These are phyloP conservation scores for Pseudochirops cupreus DNA, from an alignment of 2,797 vertebrate species.

Conservation along the genomic window DNA sequence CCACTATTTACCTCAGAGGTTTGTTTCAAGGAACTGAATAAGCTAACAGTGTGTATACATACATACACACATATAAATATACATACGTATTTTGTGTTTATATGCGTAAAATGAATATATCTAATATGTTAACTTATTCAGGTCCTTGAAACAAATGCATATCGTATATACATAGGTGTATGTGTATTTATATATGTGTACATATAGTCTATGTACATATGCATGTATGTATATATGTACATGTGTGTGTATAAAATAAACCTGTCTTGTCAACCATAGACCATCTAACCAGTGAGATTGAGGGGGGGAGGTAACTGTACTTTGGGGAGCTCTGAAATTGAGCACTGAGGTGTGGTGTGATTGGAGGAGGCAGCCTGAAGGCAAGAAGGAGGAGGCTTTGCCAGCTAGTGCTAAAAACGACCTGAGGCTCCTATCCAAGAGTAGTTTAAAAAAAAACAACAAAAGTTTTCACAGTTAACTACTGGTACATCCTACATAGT, in stretches of 20 bases:
- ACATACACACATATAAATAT: not conserved
- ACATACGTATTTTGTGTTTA: not conserved
- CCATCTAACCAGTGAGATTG: not conserved
- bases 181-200: too few species aligned
- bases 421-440: not conserved
- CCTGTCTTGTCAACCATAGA: not conserved
- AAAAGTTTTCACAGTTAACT: slow-evolving; percentile 12
- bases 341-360: not conserved
- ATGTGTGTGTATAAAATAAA: not conserved
- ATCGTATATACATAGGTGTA: not conserved
- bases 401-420: not conserved
- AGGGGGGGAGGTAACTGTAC: too few species aligned
- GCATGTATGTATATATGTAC: not conserved
- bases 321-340: not conserved
- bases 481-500: slow-evolving; percentile 4
- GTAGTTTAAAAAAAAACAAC: not conserved
- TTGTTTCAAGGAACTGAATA: not conserved
- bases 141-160: not conserved
- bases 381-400: not conserved
- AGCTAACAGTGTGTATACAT: not conserved
- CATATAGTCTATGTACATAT: too few species aligned
- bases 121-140: not conserved
- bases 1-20: not conserved
- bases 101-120: not conserved
- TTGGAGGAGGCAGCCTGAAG: not conserved